Evolutionary conservation across 2,888 invertebrate genomes (phyloP), one percentile per base, ranked within the genome.

Genomic region (Leptopterna dolabrata): DNA sequence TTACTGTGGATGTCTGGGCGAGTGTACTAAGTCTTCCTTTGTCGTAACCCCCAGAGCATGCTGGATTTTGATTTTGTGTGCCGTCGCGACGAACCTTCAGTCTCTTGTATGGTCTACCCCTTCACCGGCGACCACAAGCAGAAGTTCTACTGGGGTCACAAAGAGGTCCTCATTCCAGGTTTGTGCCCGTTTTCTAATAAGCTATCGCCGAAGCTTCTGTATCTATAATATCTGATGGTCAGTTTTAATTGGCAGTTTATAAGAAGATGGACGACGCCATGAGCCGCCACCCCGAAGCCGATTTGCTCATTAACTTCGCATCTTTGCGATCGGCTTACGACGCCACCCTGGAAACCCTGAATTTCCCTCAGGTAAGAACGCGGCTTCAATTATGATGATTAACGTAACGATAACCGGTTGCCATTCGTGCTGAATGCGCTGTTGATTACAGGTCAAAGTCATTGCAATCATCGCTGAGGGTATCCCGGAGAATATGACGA

Each of bases 141-240:
- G 93, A 99, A 99, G 92, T 99, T 97, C 93, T 99, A 99, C 92
- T 99, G 99, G 96, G 99, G 99, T 0, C 99, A 99, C 92, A 98
- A 99, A 92, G 99, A 99, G 92, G 96, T 98, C 78, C 94, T 98
- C 36, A 95, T 98, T 91, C 96, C 96, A 0, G 93, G 94, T 95
- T 89, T 92, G 92, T 92, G 47, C 30, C 43, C 27, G 0, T 84
- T 19, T 41, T 36, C 36, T 80, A 0, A 45, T 13, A 43, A n/a
- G n/a, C n/a, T n/a, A n/a, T n/a, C n/a, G n/a, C n/a, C n/a, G n/a
- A n/a, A n/a, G n/a, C n/a, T n/a, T n/a, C n/a, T n/a, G n/a, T n/a
- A n/a, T n/a, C n/a, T n/a, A n/a, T n/a, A n/a, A n/a, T n/a, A 36
- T 36, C 36, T 36, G 36, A 36, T 36, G 2, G 36, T 36, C 7